Base-by-base conservation (phyloP, 2,113 vertebrate species). In the Chascanopsetta lugubris region DNA sequence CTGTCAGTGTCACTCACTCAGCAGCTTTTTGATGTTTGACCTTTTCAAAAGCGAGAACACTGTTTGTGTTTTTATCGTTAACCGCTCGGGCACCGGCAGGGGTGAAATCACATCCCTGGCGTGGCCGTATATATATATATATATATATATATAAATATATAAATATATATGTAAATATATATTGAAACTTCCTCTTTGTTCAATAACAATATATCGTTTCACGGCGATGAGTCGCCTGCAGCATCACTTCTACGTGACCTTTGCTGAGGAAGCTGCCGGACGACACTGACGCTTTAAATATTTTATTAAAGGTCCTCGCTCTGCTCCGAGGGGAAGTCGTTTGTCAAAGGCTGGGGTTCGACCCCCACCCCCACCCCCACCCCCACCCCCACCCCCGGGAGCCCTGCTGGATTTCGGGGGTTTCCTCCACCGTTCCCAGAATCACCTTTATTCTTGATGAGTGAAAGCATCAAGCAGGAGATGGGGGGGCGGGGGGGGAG, bases 361-460 rank as follows among this genome's bases (percentile, higher is more conserved):
- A n/a, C n/a, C n/a, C n/a, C n/a, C n/a, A n/a, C n/a, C n/a, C n/a
- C n/a, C n/a, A n/a, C n/a, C n/a, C n/a, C n/a, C n/a, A n/a, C n/a
- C n/a, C n/a, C n/a, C n/a, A n/a, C n/a, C n/a, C n/a, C n/a, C 67
- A 74, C 85, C 87, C 79, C 68, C 79, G 72, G 75, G 82, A 77
- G 82, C 77, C 66, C 67, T 77, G 88, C 82, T 61, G 85, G 80
- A 91, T 83, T 89, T 89, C 85, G n/a, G 70, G 79, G 75, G 80
- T 79, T 86, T 86, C 83, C 82, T 88, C 71, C 27, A 27, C 73
- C 71, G 71, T 80, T 91, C 88, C 83, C 79, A 87, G 83, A 91
- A 87, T 88, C 80, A 71, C 77, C 67, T 75, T 88, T 85, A 87
- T 89, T 91, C 82, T 85, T 78, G 77, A 86, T 63, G 70, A 79